Percentiles rank a stretch among this genome's conserved stretches.
Conservation (phyloP, 2,888 invertebrate genomes). For the Zaprionus bogoriensis region DNA sequence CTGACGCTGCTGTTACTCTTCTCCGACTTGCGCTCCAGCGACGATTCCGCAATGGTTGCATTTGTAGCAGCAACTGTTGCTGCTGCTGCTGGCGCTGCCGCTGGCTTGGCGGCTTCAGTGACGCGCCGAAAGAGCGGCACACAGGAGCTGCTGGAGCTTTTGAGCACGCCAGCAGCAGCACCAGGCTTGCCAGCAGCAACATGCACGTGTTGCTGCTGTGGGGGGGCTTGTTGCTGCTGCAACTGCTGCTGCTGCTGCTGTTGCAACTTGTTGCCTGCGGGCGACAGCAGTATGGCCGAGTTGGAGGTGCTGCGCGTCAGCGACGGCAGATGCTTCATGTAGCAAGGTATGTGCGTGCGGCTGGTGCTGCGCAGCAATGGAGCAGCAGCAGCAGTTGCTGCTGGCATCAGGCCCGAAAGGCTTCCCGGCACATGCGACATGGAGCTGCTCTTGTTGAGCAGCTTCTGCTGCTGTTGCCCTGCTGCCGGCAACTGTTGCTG, state of each 20-base stretch:
- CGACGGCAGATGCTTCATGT: slow-evolving; percentile 80
- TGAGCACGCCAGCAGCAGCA: slow-evolving; percentile 64
- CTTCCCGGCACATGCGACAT: slow-evolving; percentile 79
- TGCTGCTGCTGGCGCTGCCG: slow-evolving; percentile 43
- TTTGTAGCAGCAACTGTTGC: slow-evolving; percentile 66
- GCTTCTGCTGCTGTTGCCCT: slow-evolving; percentile 18
- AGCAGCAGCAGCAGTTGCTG: not conserved
- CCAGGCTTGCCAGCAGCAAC: slow-evolving; percentile 14
- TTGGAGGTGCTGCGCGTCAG: slow-evolving; percentile 82
- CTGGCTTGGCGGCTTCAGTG: slow-evolving; percentile 63
- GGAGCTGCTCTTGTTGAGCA: slow-evolving; percentile 81
- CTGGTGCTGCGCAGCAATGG: slow-evolving; percentile 71
- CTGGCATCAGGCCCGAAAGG: slow-evolving; percentile 3
- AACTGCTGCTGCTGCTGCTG: slow-evolving; percentile 19
- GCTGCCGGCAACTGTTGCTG: slow-evolving; percentile 4
- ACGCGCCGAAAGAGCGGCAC: slow-evolving; percentile 73
- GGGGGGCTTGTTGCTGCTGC: slow-evolving; percentile 13
- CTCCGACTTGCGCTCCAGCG: slow-evolving; percentile 81
- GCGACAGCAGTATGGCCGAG: slow-evolving; percentile 76
- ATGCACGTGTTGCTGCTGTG: slow-evolving; percentile 25
- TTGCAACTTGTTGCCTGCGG: slow-evolving; percentile 11
- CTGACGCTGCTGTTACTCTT: slow-evolving; percentile 81
- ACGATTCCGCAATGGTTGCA: slow-evolving; percentile 35
- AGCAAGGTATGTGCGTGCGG: slow-evolving; percentile 82
- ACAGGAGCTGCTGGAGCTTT: slow-evolving; percentile 82